phyloP scores from a whole-genome alignment of 2,797 vertebrate species.

The Tragelaphus oryx region DNA sequence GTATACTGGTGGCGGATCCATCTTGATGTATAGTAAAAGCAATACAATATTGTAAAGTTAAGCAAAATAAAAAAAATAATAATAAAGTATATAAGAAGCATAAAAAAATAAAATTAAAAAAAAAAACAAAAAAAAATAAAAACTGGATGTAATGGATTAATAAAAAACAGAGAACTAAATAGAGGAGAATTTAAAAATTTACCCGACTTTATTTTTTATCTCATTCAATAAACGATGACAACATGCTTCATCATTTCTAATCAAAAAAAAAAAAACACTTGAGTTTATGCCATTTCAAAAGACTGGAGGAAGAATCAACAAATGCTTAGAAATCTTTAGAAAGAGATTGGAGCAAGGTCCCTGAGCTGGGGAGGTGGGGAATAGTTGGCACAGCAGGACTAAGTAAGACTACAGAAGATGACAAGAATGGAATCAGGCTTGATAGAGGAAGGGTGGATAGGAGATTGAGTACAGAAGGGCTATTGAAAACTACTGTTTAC shows the following conservation, averaged over 20 bases:
- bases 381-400: not conserved
- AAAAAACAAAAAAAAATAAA: not conserved
- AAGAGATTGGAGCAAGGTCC: not conserved
- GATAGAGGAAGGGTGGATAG: not conserved
- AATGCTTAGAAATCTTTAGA: not conserved
- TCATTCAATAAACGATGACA: constrained; percentile 22
- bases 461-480: not conserved
- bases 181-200: not conserved
- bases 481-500: not conserved
- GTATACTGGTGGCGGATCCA: no score
- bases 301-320: not conserved
- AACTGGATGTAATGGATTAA: constrained; percentile 2
- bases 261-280: not conserved
- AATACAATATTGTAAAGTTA: no score
- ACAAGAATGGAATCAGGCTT: not conserved
- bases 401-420: not conserved
- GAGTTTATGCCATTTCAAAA: not conserved
- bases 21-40: no score
- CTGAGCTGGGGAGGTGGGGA: not conserved
- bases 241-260: not conserved
- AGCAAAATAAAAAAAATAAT: no score
- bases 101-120: no score
- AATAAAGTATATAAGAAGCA: no score
- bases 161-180: not conserved
- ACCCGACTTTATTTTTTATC: constrained; percentile 11